Evolutionary conservation across 2,888 invertebrate species (phyloP).

Genomic region (Merodon equestris): DNA sequence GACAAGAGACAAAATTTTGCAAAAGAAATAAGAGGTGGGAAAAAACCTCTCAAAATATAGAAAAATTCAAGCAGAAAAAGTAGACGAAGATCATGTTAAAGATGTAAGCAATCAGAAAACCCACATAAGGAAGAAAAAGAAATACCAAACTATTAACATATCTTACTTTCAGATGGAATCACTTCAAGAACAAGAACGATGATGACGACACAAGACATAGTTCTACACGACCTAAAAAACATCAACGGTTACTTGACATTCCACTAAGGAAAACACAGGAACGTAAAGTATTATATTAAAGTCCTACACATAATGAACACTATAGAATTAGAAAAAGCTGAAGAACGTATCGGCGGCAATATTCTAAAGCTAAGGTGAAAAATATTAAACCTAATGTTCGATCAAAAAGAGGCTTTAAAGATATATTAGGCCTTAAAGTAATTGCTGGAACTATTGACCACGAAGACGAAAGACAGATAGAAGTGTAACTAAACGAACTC

Average conservation of each 20-base stretch:
- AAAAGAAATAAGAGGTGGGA: constrained; percentile 41
- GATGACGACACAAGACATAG: constrained; percentile 1
- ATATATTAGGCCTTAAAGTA: constrained; percentile 27
- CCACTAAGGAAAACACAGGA: not conserved
- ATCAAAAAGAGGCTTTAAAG: constrained; percentile 20
- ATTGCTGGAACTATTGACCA: constrained; percentile 21
- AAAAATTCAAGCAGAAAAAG: constrained; percentile 39
- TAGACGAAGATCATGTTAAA: constrained; percentile 55
- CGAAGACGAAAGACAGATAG: constrained; percentile 12
- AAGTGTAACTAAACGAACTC: constrained; percentile 14
- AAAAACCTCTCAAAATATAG: constrained; percentile 66
- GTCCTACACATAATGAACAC: constrained; percentile 16
- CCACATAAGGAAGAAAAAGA: constrained; percentile 55
- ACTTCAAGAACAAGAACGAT: not conserved
- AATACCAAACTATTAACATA: constrained; percentile 39
- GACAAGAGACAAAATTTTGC: constrained; percentile 4
- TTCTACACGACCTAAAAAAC: constrained; percentile 12
- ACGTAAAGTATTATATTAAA: constrained; percentile 10
- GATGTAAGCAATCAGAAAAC: constrained; percentile 42
- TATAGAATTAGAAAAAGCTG: constrained; percentile 1
- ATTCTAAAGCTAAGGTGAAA: not conserved
- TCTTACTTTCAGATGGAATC: not conserved
- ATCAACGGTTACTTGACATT: constrained; percentile 9
- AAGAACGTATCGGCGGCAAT: not conserved
- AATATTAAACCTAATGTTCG: constrained; percentile 18